phyloP scores from a whole-genome alignment of 2,888 invertebrate genomes.

The Idaea straminata region DNA sequence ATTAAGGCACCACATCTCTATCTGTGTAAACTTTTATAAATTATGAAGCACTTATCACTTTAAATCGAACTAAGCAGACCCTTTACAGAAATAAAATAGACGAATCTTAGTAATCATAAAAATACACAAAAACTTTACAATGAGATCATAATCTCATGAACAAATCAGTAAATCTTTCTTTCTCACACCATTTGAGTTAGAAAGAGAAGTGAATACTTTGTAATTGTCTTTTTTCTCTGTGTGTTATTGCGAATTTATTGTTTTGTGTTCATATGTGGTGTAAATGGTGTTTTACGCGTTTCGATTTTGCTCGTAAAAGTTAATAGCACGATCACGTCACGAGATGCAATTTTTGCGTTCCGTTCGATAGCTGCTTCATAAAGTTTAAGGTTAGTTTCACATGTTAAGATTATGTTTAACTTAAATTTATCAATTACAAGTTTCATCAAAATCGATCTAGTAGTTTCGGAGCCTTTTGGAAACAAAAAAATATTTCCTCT shows the following conservation, averaged over 20 bases:
- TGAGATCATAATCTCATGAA: neutral
- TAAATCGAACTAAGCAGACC: neutral
- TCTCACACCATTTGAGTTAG: conserved; percentile 6
- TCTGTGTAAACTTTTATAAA: conserved; percentile 1
- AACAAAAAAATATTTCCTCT: no score
- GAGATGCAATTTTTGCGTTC: conserved; percentile 63
- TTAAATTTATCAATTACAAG: no score
- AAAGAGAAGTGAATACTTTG: neutral
- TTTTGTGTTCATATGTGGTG: conserved; percentile 9
- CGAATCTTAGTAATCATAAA: neutral
- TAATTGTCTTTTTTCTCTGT: neutral
- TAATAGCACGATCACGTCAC: conserved; percentile 51
- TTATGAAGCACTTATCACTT: neutral
- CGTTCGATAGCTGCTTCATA: conserved; percentile 55
- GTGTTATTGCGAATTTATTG: neutral
- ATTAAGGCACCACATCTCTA: neutral
- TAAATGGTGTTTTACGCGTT: conserved; percentile 40
- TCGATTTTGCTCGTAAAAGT: conserved; percentile 63
- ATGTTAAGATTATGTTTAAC: conserved; percentile 13
- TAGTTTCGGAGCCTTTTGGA: no score
- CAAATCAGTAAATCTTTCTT: neutral
- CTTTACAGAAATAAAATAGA: neutral
- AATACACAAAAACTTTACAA: neutral
- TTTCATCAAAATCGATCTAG: no score
- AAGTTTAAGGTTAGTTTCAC: conserved; percentile 41